Evolutionary conservation across 2,888 invertebrate species (phyloP).

Genomic region (Octodonta nipae): DNA sequence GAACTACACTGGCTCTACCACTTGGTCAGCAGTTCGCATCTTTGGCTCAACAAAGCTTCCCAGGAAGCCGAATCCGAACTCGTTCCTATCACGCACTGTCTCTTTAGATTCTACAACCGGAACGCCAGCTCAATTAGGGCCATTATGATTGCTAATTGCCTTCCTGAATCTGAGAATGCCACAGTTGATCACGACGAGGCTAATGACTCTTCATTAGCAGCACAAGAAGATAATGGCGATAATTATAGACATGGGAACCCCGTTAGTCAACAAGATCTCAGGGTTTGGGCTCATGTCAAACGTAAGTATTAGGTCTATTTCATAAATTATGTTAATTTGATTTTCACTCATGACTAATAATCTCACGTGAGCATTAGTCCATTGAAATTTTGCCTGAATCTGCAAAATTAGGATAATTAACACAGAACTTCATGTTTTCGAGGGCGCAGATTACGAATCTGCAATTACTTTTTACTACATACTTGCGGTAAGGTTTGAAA

Average conservation of each 20-base stretch:
- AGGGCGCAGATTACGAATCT: no score
- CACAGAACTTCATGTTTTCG: no score
- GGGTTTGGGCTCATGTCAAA: background rate
- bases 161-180: constrained; percentile 34
- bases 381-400: constrained; percentile 7
- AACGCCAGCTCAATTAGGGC: constrained; percentile 69
- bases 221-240: constrained; percentile 11
- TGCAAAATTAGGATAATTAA: no score
- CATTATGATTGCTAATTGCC: constrained; percentile 62
- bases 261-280: constrained; percentile 37
- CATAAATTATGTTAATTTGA: background rate
- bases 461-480: no score
- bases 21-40: constrained; percentile 56
- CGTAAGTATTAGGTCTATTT: no score
- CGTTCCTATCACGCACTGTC: constrained; percentile 59
- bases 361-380: constrained; percentile 7
- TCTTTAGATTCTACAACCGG: constrained; percentile 60
- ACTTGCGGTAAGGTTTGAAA: no score
- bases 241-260: constrained; percentile 37
- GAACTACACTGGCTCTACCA: constrained; percentile 69
- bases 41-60: constrained; percentile 72
- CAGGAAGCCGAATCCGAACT: constrained; percentile 68
- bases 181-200: constrained; percentile 24
- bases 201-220: constrained; percentile 11
- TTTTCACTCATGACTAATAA: background rate